These are phyloP conservation scores for Ormia ochracea DNA, from an alignment of 2,888 invertebrate species.

Conservation along the genomic window DNA sequence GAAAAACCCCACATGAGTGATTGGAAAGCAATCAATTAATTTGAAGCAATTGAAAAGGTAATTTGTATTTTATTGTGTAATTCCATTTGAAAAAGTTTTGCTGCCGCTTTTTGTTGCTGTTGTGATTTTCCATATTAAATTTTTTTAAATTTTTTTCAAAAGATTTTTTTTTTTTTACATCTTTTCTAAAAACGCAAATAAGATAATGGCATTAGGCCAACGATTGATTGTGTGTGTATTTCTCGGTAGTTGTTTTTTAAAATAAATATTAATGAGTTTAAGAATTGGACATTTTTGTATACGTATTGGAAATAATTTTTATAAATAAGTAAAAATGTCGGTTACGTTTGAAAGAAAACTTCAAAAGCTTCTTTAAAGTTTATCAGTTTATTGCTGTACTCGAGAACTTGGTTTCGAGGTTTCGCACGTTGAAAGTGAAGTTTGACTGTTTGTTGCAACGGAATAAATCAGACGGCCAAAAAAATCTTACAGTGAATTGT, in stretches of 20 bases:
- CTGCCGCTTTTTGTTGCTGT: neutral
- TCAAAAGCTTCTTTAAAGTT: neutral
- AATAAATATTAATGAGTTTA: neutral
- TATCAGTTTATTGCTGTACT: no score
- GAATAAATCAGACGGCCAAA: no score
- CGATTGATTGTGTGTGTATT: constrained; percentile 48
- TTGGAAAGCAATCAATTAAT: constrained; percentile 28
- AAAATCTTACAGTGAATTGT: no score
- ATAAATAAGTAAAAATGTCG: neutral
- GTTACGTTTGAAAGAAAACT: neutral
- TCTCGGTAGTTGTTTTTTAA: neutral
- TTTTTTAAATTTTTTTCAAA: no score
- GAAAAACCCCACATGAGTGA: neutral
- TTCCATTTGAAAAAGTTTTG: neutral
- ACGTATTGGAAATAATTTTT: neutral
- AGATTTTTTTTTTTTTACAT: neutral
- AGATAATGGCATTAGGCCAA: constrained; percentile 56
- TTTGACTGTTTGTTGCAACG: no score
- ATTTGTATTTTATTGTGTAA: neutral
- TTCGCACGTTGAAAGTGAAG: no score
- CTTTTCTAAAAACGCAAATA: constrained; percentile 52
- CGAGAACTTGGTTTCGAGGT: no score
- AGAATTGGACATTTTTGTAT: neutral
- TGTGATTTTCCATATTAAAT: no score
- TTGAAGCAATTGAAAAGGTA: constrained; percentile 23